Evolutionary conservation across 2,797 vertebrate species (phyloP), one percentile per base, ranked within the genome.

Genomic region (Clarias fuscus): DNA sequence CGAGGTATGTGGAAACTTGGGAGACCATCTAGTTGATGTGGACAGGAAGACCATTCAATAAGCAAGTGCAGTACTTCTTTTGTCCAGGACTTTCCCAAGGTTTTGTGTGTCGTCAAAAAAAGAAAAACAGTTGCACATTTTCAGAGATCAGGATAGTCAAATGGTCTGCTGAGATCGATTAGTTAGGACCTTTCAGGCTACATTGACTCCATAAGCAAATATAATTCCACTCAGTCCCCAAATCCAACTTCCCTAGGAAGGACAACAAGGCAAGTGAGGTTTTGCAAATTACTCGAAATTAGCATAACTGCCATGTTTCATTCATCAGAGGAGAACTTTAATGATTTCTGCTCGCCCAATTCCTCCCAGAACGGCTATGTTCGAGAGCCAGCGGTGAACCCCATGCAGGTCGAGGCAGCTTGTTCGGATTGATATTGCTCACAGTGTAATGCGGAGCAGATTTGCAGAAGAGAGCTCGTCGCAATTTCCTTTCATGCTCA

Each of bases 261-360:
- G 91, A 91, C 91, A 90, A 91, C 88, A 79, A 72, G 93, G 93
- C 89, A 88, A 82, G 15, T 58, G 71, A 58, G 68, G 91, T 92
- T 91, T 92, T 90, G 88, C 92, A 92, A 89, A 88, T 84, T 64
- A 91, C 94, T 93, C 93, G 88, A 89, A 95, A 97, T 97, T 97
- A 97, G 94, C 96, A 97, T 97, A 96, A 94, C 93, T 96, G 97
- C 96, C 96, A 95, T 95, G 95, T 97, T 96, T 95, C 94, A 97
- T 97, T 95, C 94, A 93, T 97, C 96, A 96, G 92, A 90, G 91
- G 88, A 91, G 91, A 91, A 93, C 92, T 95, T 92, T 95, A 95
- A 96, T 94, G 95, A 94, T 96, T 95, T 93, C 90, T 86, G 93
- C 94, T 93, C 93, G 93, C 91, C 94, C 90, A 91, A 91, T 53